These are phyloP conservation scores for Aix galericulata DNA, from an alignment of 2,113 vertebrate species.

Conservation along the genomic window DNA sequence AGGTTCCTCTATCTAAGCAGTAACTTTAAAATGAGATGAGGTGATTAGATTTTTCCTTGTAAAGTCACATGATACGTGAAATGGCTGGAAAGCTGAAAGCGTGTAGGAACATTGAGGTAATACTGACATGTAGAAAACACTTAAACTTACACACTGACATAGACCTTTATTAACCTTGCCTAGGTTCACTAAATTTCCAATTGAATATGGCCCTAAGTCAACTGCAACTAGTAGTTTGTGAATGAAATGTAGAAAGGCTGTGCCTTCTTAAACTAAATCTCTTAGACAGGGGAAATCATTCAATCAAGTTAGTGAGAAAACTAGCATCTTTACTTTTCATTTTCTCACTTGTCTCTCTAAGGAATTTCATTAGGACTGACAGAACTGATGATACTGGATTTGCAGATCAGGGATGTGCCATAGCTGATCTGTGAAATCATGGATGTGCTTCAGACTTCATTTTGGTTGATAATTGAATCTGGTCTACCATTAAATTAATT, in stretches of 20 bases:
- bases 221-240: neutral
- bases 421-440: neutral
- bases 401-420: neutral
- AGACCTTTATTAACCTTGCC: neutral
- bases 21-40: neutral
- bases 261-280: constrained; percentile 45
- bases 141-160: neutral
- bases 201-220: constrained; percentile 12
- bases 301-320: constrained; percentile 54
- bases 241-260: constrained; percentile 53
- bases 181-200: neutral
- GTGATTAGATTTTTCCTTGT: neutral
- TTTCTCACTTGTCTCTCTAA: constrained; percentile 13
- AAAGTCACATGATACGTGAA: neutral
- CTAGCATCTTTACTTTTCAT: constrained; percentile 32
- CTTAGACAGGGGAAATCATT: constrained; percentile 34
- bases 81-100: neutral
- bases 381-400: constrained; percentile 31
- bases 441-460: neutral
- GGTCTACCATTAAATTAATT: neutral
- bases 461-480: neutral
- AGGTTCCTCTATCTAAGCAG: neutral
- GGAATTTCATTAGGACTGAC: constrained; percentile 30
- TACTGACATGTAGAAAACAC: neutral
- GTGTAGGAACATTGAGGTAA: neutral